Percentiles rank a stretch among this genome's conserved stretches.
phyloP scores from a whole-genome alignment of 2,888 invertebrate genomes.

The Panzeria rudis region DNA sequence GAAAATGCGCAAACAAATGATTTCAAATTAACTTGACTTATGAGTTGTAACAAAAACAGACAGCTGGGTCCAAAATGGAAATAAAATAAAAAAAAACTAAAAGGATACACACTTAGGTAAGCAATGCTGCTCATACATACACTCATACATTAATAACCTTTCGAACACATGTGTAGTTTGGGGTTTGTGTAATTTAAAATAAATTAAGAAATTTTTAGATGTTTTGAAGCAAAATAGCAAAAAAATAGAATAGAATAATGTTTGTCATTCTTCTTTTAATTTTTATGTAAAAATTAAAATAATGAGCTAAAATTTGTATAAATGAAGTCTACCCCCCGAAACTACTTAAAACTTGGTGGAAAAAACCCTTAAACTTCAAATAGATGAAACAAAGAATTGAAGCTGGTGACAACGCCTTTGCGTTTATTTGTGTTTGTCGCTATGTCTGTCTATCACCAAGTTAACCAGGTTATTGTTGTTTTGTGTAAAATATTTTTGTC shows the following conservation, averaged over 20 bases:
- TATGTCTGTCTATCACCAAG: slow-evolving; percentile 68
- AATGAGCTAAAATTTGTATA: slow-evolving; percentile 63
- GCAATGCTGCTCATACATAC: slow-evolving; percentile 34
- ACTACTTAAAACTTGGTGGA: not conserved
- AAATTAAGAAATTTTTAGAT: slow-evolving; percentile 67
- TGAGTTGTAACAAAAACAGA: slow-evolving; percentile 80
- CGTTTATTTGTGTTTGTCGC: slow-evolving; percentile 17
- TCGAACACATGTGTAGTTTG: slow-evolving; percentile 73
- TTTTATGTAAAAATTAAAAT: slow-evolving; percentile 61
- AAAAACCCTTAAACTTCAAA: slow-evolving; percentile 58
- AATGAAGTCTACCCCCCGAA: slow-evolving; percentile 36
- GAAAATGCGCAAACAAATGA: slow-evolving; percentile 80
- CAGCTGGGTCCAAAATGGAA: slow-evolving; percentile 74
- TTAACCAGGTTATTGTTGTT: slow-evolving; percentile 69
- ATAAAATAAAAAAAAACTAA: not conserved
- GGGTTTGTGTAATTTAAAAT: slow-evolving; percentile 62
- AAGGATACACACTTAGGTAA: not conserved
- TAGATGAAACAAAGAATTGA: slow-evolving; percentile 48
- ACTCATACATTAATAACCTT: slow-evolving; percentile 58
- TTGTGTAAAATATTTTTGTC: slow-evolving; percentile 56
- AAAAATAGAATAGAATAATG: slow-evolving; percentile 33
- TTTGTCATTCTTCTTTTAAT: slow-evolving; percentile 62
- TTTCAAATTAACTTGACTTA: slow-evolving; percentile 81
- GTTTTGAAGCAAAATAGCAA: slow-evolving; percentile 12
- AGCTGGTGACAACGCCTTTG: slow-evolving; percentile 63